Conservation (phyloP, 2,113 vertebrate species). For the Ellobius talpinus region DNA sequence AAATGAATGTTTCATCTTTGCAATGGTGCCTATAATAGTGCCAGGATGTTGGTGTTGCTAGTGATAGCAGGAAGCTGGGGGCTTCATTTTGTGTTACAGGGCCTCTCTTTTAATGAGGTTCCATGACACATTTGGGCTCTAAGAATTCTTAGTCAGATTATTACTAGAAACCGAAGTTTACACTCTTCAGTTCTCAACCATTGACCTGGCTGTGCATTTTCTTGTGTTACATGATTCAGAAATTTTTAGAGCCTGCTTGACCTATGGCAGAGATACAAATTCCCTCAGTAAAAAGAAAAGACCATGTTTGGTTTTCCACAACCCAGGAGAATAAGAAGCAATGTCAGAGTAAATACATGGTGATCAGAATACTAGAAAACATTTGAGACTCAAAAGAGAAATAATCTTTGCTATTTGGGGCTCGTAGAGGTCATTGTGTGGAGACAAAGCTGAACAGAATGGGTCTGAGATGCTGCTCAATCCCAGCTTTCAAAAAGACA, state of each 20-base stretch:
- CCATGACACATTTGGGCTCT: background rate
- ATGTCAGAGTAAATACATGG: background rate
- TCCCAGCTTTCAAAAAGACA: background rate
- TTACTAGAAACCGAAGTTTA: background rate
- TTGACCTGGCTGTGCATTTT: background rate
- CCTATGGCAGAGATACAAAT: rapidly evolving
- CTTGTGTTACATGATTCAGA: background rate
- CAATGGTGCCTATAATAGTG: background rate
- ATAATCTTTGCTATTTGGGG: background rate
- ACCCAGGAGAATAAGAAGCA: background rate
- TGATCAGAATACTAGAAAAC: background rate
- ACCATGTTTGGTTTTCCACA: background rate
- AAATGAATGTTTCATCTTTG: background rate
- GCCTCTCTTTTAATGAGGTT: background rate
- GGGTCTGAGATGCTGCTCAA: background rate
- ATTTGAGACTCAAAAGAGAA: background rate
- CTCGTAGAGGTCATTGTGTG: background rate
- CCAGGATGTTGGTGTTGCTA: background rate
- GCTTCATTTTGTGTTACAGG: background rate
- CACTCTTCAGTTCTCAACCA: background rate
- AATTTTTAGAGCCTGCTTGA: background rate
- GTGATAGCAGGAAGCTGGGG: background rate
- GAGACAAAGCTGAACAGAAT: background rate
- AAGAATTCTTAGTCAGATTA: background rate
- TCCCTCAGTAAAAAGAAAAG: background rate